phyloP scores from a whole-genome alignment of 2,888 invertebrate species.

The Quadroppia sp. region DNA sequence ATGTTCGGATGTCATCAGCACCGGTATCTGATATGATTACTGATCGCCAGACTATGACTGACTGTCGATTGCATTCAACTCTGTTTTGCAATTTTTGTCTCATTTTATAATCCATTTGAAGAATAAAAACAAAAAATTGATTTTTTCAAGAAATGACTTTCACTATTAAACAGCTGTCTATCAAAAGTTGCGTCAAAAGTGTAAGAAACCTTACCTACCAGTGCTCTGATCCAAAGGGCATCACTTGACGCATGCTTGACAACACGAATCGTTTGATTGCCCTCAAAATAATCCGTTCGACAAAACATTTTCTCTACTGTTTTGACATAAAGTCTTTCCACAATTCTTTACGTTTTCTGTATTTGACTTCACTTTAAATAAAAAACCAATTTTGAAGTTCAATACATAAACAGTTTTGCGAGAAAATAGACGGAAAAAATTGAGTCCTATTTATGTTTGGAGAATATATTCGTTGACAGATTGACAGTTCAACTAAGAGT shows the following conservation, averaged over 20 bases:
- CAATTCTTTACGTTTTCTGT: not conserved
- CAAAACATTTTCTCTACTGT: not conserved
- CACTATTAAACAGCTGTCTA: conserved; percentile 34
- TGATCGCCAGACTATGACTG: conserved; percentile 22
- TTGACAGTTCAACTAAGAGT: conserved; percentile 21
- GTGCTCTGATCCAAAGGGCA: not conserved
- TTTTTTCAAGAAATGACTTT: conserved; percentile 32
- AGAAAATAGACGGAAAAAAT: not conserved
- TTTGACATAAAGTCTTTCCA: not conserved
- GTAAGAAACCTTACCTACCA: not conserved
- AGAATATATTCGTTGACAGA: conserved; percentile 25
- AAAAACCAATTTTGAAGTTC: conserved; percentile 30
- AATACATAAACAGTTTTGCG: not conserved
- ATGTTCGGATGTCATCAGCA: not conserved
- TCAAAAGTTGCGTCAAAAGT: not conserved
- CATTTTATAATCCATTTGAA: conserved; percentile 25
- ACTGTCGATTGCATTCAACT: not conserved
- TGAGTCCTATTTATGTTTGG: not conserved
- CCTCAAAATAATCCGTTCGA: conserved; percentile 4
- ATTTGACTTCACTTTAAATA: not conserved
- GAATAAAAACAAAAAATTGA: conserved; percentile 7
- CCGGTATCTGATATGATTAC: not conserved
- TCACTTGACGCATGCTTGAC: conserved; percentile 32
- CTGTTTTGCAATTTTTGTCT: conserved; percentile 14
- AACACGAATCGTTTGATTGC: conserved; percentile 26